These are phyloP conservation scores for Hesperophylax magnus DNA, from an alignment of 1,140 invertebrate species.

Conservation along the genomic window DNA sequence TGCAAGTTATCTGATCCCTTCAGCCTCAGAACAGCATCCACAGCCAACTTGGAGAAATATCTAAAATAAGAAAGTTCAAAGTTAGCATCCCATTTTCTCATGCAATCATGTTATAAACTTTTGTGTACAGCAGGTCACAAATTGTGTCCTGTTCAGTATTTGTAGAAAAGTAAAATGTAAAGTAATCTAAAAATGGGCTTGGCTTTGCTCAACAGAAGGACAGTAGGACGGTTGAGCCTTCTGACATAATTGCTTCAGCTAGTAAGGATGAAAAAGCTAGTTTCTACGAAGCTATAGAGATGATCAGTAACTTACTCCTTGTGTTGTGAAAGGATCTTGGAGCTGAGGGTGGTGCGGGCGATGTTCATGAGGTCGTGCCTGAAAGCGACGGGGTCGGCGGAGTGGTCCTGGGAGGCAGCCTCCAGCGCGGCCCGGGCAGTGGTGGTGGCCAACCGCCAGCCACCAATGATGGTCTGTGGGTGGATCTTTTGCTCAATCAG, in stretches of 20 bases:
- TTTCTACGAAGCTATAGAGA: no score
- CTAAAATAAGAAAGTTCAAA: slow-evolving; percentile 55
- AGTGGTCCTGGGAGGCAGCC: slow-evolving; percentile 85
- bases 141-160: no score
- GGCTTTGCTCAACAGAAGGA: no score
- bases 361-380: slow-evolving; percentile 95
- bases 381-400: slow-evolving; percentile 84
- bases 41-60: slow-evolving; percentile 94
- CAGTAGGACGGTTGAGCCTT: no score
- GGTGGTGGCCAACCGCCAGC: slow-evolving; percentile 91
- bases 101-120: no score
- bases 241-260: no score
- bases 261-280: no score
- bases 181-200: no score
- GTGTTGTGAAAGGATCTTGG: slow-evolving; percentile 98
- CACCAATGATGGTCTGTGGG: slow-evolving; percentile 97
- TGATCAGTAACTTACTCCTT: slow-evolving; percentile 78
- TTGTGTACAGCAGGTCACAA: no score
- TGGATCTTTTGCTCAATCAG: slow-evolving; percentile 96
- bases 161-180: no score
- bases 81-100: no score
- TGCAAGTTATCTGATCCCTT: slow-evolving; percentile 96
- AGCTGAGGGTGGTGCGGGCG: slow-evolving; percentile 96
- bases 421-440: slow-evolving; percentile 88
- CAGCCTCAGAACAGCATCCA: slow-evolving; percentile 94